These are phyloP conservation scores for Eulithis testata DNA, from an alignment of 2,888 invertebrate genomes.

Conservation along the genomic window DNA sequence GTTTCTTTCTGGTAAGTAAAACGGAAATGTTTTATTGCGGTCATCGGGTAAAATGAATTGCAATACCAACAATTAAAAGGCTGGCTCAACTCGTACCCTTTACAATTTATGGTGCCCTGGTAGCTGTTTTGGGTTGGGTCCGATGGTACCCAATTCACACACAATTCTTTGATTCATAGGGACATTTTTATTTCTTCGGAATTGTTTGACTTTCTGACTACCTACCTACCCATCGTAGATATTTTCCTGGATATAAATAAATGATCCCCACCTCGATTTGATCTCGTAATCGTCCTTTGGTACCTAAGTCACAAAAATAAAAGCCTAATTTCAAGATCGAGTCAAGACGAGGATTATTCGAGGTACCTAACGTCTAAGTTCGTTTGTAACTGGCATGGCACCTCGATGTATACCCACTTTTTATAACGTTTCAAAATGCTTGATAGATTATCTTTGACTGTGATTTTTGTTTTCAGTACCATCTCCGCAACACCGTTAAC, in stretches of 20 bases:
- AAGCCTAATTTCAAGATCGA: no score
- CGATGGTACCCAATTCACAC: constrained; percentile 15
- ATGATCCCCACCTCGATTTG: no score
- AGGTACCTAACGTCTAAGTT: no score
- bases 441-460: neutral
- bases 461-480: constrained; percentile 54
- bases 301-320: no score
- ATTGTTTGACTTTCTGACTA: no score
- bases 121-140: constrained; percentile 12
- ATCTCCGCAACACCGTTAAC: constrained; percentile 71
- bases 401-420: no score
- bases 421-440: no score
- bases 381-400: no score
- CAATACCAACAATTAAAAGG: constrained; percentile 23
- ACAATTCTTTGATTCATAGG: neutral
- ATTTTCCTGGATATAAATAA: no score
- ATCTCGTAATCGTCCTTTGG: no score
- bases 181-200: neutral
- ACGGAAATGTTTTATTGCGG: constrained; percentile 8
- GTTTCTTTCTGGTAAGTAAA: neutral
- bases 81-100: constrained; percentile 16
- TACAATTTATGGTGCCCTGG: constrained; percentile 17
- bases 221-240: no score
- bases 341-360: no score
- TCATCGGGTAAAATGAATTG: constrained; percentile 20